These are phyloP conservation scores for Morone chrysops DNA, from an alignment of 2,113 vertebrate species.

Conservation along the genomic window DNA sequence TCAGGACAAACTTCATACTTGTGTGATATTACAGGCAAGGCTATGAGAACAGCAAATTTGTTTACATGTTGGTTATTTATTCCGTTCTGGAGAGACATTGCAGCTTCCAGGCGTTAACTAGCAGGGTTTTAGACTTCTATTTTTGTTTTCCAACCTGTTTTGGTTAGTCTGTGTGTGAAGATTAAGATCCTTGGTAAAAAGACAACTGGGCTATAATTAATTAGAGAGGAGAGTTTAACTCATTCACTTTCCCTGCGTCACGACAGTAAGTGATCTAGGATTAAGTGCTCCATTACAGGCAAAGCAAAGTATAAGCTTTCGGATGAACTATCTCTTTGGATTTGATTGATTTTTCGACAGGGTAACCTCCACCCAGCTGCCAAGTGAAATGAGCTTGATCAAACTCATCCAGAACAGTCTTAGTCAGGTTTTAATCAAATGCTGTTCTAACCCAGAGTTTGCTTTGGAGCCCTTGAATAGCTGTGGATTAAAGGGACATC, in stretches of 20 bases:
- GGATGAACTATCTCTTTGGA: not conserved
- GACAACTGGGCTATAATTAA: not conserved
- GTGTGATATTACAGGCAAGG: not conserved
- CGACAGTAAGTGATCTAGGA: not conserved
- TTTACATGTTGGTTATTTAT: not conserved
- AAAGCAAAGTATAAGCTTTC: constrained; percentile 39
- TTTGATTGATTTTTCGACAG: not conserved
- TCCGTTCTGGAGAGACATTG: not conserved
- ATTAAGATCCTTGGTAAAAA: not conserved
- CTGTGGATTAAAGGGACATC: constrained; percentile 55
- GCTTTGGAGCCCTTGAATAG: constrained; percentile 39
- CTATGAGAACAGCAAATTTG: not conserved
- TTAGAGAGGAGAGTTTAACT: not conserved
- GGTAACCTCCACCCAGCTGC: constrained; percentile 8
- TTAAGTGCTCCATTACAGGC: not conserved
- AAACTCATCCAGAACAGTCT: constrained; percentile 13
- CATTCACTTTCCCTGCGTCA: not conserved
- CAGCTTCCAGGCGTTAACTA: not conserved
- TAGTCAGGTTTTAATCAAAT: not conserved
- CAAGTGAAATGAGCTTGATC: constrained; percentile 2
- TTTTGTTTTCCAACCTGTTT: not conserved
- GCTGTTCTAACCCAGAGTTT: constrained; percentile 67
- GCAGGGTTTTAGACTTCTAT: not conserved
- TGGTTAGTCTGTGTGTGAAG: not conserved
- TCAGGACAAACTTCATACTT: not conserved